Percentiles rank a stretch among this genome's conserved stretches.
Evolutionary conservation across 2,113 vertebrate genomes (phyloP).

Genomic region (Osmerus eperlanus): DNA sequence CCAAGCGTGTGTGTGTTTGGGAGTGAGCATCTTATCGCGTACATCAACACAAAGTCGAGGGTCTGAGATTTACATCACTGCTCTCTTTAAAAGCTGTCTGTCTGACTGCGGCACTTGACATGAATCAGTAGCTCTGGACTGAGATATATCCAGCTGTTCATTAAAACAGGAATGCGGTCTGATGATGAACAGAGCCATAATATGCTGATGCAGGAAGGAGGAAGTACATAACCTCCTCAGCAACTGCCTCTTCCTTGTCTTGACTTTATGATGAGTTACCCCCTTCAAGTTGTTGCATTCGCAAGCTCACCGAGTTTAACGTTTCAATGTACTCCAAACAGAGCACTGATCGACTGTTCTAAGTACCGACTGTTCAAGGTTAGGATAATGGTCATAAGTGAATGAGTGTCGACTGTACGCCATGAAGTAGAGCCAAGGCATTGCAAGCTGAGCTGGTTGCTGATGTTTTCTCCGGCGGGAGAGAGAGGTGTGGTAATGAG

Average conservation of each 20-base stretch:
- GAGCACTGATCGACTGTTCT: no score
- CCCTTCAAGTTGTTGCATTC: no score
- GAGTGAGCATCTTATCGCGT: no score
- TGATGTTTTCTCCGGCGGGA: conserved; percentile 52
- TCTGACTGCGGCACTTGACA: conserved; percentile 32
- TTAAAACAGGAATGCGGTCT: conserved; percentile 49
- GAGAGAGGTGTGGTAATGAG: conserved; percentile 53
- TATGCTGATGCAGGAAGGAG: conserved; percentile 66
- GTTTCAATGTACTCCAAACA: no score
- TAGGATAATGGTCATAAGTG: no score
- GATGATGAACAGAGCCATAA: conserved; percentile 65
- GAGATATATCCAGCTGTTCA: conserved; percentile 63
- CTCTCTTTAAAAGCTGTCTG: conserved; percentile 8
- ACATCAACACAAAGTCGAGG: conserved; percentile 18
- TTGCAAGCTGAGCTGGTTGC: conserved; percentile 21
- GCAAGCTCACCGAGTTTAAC: no score
- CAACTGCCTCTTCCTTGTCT: conserved; percentile 14
- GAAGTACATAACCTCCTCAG: conserved; percentile 56
- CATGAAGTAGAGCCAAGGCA: conserved; percentile 22
- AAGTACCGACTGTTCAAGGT: no score
- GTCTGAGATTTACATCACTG: conserved; percentile 55
- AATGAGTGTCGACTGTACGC: no score
- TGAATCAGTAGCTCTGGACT: conserved; percentile 63
- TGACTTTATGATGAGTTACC: no score
- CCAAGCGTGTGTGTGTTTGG: no score